A percentile compares a stretch with the other conserved stretches of the same genome.
These are phyloP conservation scores for Salmo trutta DNA, from an alignment of 2,797 vertebrate genomes.

Conservation along the genomic window DNA sequence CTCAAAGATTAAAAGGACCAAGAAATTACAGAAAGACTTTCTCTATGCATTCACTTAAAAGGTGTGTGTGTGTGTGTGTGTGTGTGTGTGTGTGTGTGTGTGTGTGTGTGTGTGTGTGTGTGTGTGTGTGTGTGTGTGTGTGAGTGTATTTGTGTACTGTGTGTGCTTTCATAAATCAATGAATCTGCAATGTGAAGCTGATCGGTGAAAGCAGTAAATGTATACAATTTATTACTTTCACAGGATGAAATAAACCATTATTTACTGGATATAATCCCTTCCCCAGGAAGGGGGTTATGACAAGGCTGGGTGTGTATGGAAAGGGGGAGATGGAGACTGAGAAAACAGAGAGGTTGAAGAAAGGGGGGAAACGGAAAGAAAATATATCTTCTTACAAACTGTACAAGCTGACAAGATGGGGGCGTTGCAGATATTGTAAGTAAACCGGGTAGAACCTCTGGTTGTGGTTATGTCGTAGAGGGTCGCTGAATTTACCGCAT, in stretches of 20 bases:
- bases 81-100: neutral
- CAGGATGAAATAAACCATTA: constrained; percentile 21
- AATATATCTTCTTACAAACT: constrained; percentile 64
- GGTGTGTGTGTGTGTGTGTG: neutral
- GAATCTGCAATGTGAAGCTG: neutral
- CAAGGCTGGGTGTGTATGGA: constrained; percentile 67
- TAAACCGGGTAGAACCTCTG: constrained; percentile 22
- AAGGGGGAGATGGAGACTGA: constrained; percentile 47
- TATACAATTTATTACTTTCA: constrained; percentile 66
- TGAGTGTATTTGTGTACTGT: neutral
- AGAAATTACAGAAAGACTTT: neutral
- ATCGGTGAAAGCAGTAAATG: constrained; percentile 53
- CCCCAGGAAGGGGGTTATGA: constrained; percentile 69
- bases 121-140: neutral
- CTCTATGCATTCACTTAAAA: constrained; percentile 11
- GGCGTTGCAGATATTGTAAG: constrained; percentile 15
- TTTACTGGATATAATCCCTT: constrained; percentile 64
- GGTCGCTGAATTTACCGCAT: constrained; percentile 44
- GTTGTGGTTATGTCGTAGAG: constrained; percentile 36
- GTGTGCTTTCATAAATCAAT: too few species aligned
- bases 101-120: neutral
- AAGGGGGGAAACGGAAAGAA: constrained; percentile 51
- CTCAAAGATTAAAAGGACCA: neutral
- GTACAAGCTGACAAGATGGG: constrained; percentile 37
- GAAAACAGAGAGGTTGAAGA: too few species aligned